Percentiles rank a stretch among this genome's conserved stretches.
Conservation (phyloP, 2,113 vertebrate genomes). For the Eulemur macaco region DNA sequence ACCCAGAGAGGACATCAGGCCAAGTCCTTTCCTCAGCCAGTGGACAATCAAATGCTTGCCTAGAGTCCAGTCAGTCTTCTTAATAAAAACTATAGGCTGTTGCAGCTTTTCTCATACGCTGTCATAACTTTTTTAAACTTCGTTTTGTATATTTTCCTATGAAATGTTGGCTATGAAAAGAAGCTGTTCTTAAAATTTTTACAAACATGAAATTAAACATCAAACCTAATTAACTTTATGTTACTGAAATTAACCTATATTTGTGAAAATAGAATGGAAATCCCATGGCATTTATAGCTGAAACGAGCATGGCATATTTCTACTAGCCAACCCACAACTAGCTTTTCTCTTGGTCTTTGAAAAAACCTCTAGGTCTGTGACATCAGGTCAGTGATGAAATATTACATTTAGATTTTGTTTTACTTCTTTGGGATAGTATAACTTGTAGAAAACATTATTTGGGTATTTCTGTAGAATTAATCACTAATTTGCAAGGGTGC, state of each 20-base stretch:
- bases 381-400: neutral
- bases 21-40: neutral
- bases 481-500: neutral
- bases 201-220: neutral
- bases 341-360: neutral
- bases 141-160: neutral
- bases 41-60: too few species aligned
- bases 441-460: neutral
- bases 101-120: neutral
- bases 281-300: neutral
- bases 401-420: neutral
- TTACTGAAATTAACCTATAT: neutral
- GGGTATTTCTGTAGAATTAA: neutral
- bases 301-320: neutral
- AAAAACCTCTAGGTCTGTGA: neutral
- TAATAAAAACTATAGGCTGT: neutral
- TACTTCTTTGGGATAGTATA: neutral
- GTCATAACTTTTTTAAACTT: neutral
- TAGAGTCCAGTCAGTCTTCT: rapidly evolving
- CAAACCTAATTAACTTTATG: neutral
- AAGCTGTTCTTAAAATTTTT: conserved; percentile 5
- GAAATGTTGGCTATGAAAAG: neutral
- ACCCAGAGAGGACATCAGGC: neutral
- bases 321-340: neutral
- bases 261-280: neutral